Evolutionary conservation across 2,113 vertebrate species (phyloP).

Genomic region (Campylorhamphus procurvoides): DNA sequence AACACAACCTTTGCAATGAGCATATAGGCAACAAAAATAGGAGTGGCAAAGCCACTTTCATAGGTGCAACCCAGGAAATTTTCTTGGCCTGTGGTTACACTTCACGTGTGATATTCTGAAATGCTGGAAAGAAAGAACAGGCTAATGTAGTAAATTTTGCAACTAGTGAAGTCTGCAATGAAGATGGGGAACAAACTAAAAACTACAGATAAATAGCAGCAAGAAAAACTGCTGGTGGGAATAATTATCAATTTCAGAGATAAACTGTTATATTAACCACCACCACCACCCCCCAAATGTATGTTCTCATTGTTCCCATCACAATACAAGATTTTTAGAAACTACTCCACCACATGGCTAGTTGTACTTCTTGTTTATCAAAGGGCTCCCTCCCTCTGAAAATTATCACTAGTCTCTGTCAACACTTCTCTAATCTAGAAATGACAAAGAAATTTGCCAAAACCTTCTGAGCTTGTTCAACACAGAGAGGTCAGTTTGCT

Average conservation of each 20-base stretch:
- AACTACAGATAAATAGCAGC: background rate
- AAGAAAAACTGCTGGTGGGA: background rate
- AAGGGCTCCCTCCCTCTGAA: background rate
- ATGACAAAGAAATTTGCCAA: background rate
- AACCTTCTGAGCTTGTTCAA: background rate
- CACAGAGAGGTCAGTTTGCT: background rate
- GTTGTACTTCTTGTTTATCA: background rate
- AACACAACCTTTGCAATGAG: background rate
- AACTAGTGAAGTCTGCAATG: background rate
- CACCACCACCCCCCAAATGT: background rate
- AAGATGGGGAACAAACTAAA: background rate
- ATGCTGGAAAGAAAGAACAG: slow-evolving; percentile 7
- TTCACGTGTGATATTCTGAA: background rate
- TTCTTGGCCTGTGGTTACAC: background rate
- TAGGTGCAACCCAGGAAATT: background rate
- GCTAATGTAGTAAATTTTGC: background rate
- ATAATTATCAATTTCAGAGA: background rate
- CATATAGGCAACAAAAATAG: background rate
- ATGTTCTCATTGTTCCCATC: background rate
- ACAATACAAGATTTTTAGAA: background rate
- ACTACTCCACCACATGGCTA: background rate
- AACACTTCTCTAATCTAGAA: background rate
- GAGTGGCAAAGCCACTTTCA: background rate
- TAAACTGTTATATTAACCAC: background rate
- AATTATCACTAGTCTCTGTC: background rate